Conservation (phyloP, 2,888 invertebrate genomes). For the Lepidochrysops patricia region DNA sequence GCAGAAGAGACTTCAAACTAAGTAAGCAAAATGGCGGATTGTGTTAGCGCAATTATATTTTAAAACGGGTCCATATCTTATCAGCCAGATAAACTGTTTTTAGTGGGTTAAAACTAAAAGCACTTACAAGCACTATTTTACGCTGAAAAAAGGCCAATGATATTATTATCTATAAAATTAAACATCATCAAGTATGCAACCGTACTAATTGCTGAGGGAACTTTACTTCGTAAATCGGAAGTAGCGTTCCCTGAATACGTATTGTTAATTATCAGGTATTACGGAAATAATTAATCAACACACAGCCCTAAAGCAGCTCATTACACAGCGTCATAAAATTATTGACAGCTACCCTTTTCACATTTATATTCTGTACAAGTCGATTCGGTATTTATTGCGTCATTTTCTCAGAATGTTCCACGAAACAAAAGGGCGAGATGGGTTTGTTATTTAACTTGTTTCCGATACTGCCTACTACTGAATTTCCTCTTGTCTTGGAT, state of each 20-base stretch:
- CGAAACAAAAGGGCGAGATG: slow-evolving; percentile 50
- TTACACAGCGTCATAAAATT: neutral
- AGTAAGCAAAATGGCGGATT: no score
- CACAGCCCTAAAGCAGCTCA: neutral
- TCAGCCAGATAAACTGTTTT: no score
- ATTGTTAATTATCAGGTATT: neutral
- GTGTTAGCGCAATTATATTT: no score
- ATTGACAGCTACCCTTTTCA: neutral
- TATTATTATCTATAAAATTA: no score
- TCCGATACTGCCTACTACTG: slow-evolving; percentile 64
- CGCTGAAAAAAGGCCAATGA: no score
- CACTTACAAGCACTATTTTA: no score
- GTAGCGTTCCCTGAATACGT: neutral
- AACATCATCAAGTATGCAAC: no score
- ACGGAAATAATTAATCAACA: slow-evolving; percentile 1
- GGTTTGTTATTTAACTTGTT: slow-evolving; percentile 69
- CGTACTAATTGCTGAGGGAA: neutral
- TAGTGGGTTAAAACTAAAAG: no score
- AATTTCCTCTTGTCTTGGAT: slow-evolving; percentile 57
- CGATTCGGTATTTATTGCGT: slow-evolving; percentile 53
- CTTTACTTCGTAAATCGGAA: neutral
- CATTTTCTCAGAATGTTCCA: slow-evolving; percentile 48
- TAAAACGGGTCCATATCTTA: no score
- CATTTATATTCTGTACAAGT: slow-evolving; percentile 37
- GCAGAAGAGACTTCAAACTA: no score